Evolutionary conservation across 37 sponge, comb jelly and placozoan species (phyloP), one percentile per base, ranked within the genome.

Genomic region (Spongia lamella): DNA sequence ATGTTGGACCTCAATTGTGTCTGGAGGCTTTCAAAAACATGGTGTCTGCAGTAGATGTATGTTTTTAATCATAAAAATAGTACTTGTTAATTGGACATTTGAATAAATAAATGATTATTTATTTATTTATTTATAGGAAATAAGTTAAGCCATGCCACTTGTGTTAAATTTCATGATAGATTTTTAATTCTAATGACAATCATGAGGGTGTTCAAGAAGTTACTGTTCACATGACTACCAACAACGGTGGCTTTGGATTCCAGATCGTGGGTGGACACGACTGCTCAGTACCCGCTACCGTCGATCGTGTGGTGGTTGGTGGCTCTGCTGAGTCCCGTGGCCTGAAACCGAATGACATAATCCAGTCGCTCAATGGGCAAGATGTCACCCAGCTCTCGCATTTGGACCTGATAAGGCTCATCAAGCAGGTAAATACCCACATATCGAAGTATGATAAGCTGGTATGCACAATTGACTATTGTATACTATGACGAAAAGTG

Each of bases 1-100:
- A 94, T 59, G 56, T 39, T 30, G 95, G 95, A 1, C 88, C 95
- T 7, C 81, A 87, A 36, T 80, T 90, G 51, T 80, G 90, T 68
- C 72, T 84, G 37, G 60, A 56, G 5, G 69, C 84, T 5, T 94
- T 94, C 75, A 80, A 58, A 50, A 62, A 56, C 15, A 47, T 88
- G 30, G 65, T 91, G 39, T 57, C 51, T 35, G 70, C 22, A 36
- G 40, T 30, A 60, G 47, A 43, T 43, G 47, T 43, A 43, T 43
- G 47, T 43, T 43, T 43, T 43, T 43, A 43, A 9, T 43, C 47
- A 5, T 43, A 43, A 9, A 43, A 43, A 13, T 5, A 43, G 9
- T 9, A 43, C 47, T 13, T 43, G 5, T 5, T 43, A 5, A 13
- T 43, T 43, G 47, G 5, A 43, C 47, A n/a, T 43, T 43, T 13